Conservation (phyloP, 2,888 invertebrate genomes). For the Xestia c-nigrum region DNA sequence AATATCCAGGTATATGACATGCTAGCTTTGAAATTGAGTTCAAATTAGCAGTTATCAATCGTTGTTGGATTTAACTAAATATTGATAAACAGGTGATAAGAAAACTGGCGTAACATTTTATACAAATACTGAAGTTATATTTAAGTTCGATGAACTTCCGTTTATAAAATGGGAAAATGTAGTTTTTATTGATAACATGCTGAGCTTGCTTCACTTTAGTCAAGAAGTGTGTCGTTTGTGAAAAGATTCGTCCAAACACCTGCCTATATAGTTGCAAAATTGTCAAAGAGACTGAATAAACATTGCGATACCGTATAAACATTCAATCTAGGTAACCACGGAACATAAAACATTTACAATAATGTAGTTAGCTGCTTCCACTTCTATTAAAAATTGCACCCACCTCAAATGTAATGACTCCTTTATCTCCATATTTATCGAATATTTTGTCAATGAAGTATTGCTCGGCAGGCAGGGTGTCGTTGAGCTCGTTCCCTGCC, state of each 20-base stretch:
- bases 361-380: conserved; percentile 1
- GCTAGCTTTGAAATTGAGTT: conserved; percentile 45
- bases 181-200: conserved; percentile 72
- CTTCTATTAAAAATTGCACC: conserved; percentile 63
- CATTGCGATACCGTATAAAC: conserved; percentile 17
- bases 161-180: conserved; percentile 83
- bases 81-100: conserved; percentile 83
- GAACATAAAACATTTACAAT: conserved; percentile 23
- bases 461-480: conserved; percentile 80
- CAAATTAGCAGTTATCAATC: conserved; percentile 59
- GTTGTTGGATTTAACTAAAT: conserved; percentile 73
- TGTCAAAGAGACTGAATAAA: conserved; percentile 7
- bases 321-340: conserved; percentile 29
- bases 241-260: conserved; percentile 2
- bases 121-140: conserved; percentile 69
- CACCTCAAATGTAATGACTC: conserved; percentile 90
- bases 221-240: background rate
- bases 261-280: conserved; percentile 26
- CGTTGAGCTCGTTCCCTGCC: conserved; percentile 73
- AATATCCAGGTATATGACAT: conserved; percentile 7
- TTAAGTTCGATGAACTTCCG: conserved; percentile 88
- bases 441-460: conserved; percentile 90
- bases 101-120: conserved; percentile 71
- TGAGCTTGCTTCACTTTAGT: conserved; percentile 1
- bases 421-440: conserved; percentile 90